Evolutionary conservation across 2,888 invertebrate genomes (phyloP).

Genomic region (Diarsia mendica): DNA sequence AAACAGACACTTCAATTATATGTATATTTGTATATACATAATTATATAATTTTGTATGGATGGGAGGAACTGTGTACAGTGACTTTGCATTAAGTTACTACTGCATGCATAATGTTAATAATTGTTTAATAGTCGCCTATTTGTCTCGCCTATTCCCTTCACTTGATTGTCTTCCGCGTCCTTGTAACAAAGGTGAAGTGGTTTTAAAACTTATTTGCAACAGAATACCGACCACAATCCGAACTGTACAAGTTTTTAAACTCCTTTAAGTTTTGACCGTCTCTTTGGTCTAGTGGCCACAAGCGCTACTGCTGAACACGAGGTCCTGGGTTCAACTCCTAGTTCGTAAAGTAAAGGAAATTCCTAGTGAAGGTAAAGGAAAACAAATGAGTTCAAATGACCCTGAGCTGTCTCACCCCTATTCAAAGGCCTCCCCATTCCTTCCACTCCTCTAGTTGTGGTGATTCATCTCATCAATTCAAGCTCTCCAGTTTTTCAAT

Average conservation of each 20-base stretch:
- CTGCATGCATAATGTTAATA: conserved; percentile 6
- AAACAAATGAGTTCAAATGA: no score
- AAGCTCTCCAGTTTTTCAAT: not conserved
- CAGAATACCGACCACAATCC: not conserved
- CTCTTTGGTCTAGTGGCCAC: not conserved
- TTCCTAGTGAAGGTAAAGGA: no score
- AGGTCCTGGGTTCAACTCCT: not conserved
- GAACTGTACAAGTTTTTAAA: not conserved
- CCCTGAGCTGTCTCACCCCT: no score
- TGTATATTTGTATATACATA: no score
- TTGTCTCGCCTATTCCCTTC: conserved; percentile 21
- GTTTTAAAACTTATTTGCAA: not conserved
- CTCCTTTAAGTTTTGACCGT: not conserved
- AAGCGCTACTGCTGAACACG: no score
- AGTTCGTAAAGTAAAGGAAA: no score
- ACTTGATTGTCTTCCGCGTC: conserved; percentile 41
- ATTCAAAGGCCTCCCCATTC: not conserved
- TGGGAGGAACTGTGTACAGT: not conserved
- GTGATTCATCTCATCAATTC: not conserved
- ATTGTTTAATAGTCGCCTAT: conserved; percentile 6
- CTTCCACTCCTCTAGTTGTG: not conserved
- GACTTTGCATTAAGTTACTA: conserved; percentile 10
- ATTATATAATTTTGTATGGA: no score
- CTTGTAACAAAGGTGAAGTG: not conserved
- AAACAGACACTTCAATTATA: no score